Evolutionary conservation across 2,888 invertebrate genomes (phyloP).

Genomic region (Ectropis crepuscularia): DNA sequence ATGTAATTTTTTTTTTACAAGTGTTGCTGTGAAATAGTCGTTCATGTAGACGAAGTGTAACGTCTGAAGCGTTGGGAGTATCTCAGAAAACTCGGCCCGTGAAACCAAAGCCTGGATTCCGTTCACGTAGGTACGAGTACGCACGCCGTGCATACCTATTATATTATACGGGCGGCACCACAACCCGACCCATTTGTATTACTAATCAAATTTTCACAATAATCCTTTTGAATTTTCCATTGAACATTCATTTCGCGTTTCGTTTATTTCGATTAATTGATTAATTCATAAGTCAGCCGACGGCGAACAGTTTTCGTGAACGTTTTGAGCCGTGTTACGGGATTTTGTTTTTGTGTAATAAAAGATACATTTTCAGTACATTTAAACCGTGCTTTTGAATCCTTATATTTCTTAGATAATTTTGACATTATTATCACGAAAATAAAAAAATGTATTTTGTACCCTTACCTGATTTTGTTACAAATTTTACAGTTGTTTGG

Average conservation of each 20-base stretch:
- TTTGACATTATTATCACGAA: no score
- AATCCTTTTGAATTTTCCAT: slow-evolving; percentile 39
- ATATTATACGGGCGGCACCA: slow-evolving; percentile 14
- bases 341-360: neutral
- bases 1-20: no score
- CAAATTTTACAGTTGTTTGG: no score
- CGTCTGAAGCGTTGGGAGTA: neutral
- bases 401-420: no score
- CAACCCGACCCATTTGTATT: slow-evolving; percentile 35
- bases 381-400: no score
- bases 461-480: no score
- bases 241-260: slow-evolving; percentile 32
- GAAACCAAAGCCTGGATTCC: slow-evolving; percentile 21
- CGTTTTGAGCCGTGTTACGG: slow-evolving; percentile 4
- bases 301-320: slow-evolving; percentile 12
- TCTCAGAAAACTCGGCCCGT: slow-evolving; percentile 6
- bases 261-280: slow-evolving; percentile 40
- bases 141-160: slow-evolving; percentile 9
- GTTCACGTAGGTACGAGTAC: slow-evolving; percentile 14
- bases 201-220: slow-evolving; percentile 40
- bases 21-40: neutral
- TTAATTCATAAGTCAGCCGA: slow-evolving; percentile 31
- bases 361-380: neutral
- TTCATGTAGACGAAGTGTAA: neutral
- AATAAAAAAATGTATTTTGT: no score